Evolutionary conservation across 2,888 invertebrate genomes (phyloP), one percentile per base, ranked within the genome.

Genomic region (Luperina testacea): DNA sequence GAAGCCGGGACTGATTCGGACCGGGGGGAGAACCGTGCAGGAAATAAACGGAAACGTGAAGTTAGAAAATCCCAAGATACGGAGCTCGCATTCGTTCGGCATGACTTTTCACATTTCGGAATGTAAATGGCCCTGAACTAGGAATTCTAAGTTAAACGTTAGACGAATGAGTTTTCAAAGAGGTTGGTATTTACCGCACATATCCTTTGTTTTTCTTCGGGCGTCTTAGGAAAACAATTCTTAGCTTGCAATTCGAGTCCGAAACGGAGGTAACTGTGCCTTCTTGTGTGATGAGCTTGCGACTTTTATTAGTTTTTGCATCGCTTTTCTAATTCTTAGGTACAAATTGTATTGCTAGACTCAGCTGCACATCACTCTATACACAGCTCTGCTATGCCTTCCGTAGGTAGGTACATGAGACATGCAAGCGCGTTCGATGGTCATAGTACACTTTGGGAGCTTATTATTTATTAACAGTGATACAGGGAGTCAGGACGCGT

Each of bases 121-220:
- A 91, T 92, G 87, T 89, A 90, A 92, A 92, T 91, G 86, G 87
- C 87, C 85, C 90, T 86, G 86, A 90, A 90, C 89, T 90, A 89
- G 81, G 80, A 89, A 89, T 90, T 83, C 79, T 81, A 87, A 90
- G 80, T 90, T 82, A 83, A 88, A 86, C 87, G 83, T 87, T 90
- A 86, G 83, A 87, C 84, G 86, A 87, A 90, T 88, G 85, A 90
- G 81, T 89, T 89, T 87, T 84, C 87, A 86, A 87, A 88, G 81
- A 84, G 78, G 72, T 83, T 76, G 83, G 81, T 88, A 87, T 89
- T 89, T 85, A 85, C 87, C 87, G 74, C 83, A 83, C 83, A 80
- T 76, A 87, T 84, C 80, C 80, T 83, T 88, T 86, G 84, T 84
- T 87, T 86, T 88, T 75, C 76, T 75, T 81, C 61, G 72, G 67